Conservation (phyloP, 2,797 vertebrate genomes). For the Oreortyx pictus region DNA sequence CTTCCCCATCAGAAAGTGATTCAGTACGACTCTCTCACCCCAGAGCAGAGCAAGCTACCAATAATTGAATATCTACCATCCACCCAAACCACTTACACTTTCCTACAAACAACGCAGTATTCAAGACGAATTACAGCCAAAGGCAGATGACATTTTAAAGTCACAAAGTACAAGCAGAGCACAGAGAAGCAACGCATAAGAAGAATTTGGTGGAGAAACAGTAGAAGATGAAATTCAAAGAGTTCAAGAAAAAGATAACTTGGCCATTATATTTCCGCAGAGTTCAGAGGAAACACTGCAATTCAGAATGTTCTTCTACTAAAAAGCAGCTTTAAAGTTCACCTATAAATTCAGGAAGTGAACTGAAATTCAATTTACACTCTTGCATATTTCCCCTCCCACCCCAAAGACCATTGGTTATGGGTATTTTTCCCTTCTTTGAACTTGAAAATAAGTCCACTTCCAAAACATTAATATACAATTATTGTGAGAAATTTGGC, state of each 20-base stretch:
- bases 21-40: neutral
- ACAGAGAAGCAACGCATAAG: neutral
- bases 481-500: neutral
- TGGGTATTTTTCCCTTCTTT: no score
- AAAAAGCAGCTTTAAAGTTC: neutral
- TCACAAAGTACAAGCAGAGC: neutral
- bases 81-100: neutral
- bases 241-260: neutral
- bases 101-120: neutral
- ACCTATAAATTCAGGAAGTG: neutral
- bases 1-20: neutral
- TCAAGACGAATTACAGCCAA: neutral
- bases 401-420: neutral
- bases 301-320: neutral
- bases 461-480: neutral
- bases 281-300: neutral
- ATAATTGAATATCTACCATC: neutral
- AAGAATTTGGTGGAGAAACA: neutral
- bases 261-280: neutral
- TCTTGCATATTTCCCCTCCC: neutral
- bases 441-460: no score
- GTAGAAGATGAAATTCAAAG: neutral
- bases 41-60: neutral
- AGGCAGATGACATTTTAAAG: neutral
- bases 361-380: neutral